Evolutionary conservation across 2,113 vertebrate species (phyloP), one percentile per base, ranked within the genome.

Genomic region (Rafetus swinhoei): DNA sequence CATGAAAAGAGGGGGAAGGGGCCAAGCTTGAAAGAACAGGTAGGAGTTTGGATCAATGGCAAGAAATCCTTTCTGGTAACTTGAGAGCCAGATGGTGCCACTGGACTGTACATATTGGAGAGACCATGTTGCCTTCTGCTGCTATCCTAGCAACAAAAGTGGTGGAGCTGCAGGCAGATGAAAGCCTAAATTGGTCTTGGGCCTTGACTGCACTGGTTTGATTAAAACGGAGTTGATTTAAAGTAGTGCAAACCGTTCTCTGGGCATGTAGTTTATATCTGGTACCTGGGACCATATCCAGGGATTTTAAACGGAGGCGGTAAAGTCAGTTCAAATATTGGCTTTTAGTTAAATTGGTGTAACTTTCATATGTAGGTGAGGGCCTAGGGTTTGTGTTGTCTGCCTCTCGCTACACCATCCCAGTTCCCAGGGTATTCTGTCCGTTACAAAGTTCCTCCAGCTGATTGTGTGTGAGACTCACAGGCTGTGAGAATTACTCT

Each of bases 401-500:
- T 90, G 65, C 88, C 76, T 91, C 84, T 86, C 18, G 86, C 24
- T 54, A 10, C 9, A 5, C 80, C 89, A 81, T 87, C 65, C 82
- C 2, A 27, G 27, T 19, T 6, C 2, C 4, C 50, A 5, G n/a
- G 39, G 39, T 32, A 32, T 6, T 0, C 39, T 3, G 72, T 24
- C 5, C 35, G 3, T 2, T 11, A 56, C 77, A 59, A 0, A 81
- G 74, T 86, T 81, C 35, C 22, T 2, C 1, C 62, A 72, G 69
- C 9, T 10, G n/a, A 0, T 74, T 35, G 32, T 54, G 15, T 53
- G 3, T 10, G n/a, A 53, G 60, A 52, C 2, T 27, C 2, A n/a
- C 3, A 18, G 21, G 3, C 54, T 32, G 45, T 39, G 22, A 18
- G 50, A 88, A 32, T n/a, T 1, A 0, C 19, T 45, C 2, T 0